Evolutionary conservation across 2,797 vertebrate species (phyloP).

Genomic region (Argya squamiceps): DNA sequence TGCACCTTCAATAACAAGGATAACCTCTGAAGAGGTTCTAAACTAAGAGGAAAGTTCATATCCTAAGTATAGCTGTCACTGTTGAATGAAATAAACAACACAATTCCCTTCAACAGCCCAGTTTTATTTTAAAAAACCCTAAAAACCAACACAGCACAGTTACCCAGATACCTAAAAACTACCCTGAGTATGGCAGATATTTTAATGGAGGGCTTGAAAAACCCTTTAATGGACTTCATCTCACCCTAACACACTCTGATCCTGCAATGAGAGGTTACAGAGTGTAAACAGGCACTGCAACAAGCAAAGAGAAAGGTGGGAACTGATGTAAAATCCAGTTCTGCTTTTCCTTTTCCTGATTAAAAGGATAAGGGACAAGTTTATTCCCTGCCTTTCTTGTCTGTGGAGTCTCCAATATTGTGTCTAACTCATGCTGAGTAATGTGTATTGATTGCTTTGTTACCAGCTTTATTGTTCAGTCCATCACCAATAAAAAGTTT

Average conservation of each 20-base stretch:
- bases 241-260: neutral
- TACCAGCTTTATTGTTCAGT: constrained; percentile 57
- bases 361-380: constrained; percentile 1
- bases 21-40: neutral
- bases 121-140: neutral
- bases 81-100: neutral
- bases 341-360: constrained; percentile 1
- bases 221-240: neutral
- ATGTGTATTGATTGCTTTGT: constrained; percentile 59
- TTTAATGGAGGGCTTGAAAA: neutral
- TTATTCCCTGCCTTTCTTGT: neutral
- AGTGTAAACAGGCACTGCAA: neutral
- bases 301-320: neutral
- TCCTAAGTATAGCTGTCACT: neutral
- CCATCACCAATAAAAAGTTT: constrained; percentile 56
- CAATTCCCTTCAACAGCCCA: neutral
- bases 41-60: neutral
- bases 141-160: neutral
- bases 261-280: neutral
- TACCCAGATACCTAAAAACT: neutral
- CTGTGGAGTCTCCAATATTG: constrained; percentile 11
- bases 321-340: neutral
- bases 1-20: too few relatives aligned
- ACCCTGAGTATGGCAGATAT: neutral
- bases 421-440: constrained; percentile 49